Evolutionary conservation across 2,113 vertebrate genomes (phyloP).

Genomic region (Platichthys flesus): DNA sequence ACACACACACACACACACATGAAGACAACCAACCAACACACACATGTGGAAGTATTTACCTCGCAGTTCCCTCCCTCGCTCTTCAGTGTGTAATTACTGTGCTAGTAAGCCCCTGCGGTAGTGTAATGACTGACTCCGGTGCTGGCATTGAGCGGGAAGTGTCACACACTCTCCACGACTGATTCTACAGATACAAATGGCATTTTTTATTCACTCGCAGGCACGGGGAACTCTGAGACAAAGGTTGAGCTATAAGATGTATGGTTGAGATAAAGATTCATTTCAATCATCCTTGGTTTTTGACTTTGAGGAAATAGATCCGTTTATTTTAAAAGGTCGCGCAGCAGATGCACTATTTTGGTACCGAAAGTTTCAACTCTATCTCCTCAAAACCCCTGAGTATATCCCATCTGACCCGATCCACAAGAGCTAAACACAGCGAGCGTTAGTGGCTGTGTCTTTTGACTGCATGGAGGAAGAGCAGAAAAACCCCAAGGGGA

Average conservation of each 20-base stretch:
- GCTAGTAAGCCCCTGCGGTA: conserved; percentile 70
- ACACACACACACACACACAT: conserved; percentile 17
- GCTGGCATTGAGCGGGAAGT: conserved; percentile 48
- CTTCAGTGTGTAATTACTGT: conserved; percentile 72
- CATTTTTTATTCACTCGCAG: conserved; percentile 17
- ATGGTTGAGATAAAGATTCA: neutral
- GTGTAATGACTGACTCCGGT: conserved; percentile 64
- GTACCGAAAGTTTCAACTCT: neutral
- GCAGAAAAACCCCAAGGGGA: conserved; percentile 60
- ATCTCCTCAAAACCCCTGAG: too few relatives aligned
- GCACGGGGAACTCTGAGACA: neutral
- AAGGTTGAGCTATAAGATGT: neutral
- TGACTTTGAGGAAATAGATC: neutral
- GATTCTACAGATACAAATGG: conserved; percentile 5
- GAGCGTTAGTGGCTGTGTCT: neutral
- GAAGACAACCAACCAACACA: conserved; percentile 36
- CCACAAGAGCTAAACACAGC: neutral
- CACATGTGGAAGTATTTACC: conserved; percentile 80
- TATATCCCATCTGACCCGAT: neutral
- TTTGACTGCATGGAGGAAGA: conserved; percentile 32
- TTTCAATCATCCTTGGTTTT: neutral
- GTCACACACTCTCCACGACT: conserved; percentile 54
- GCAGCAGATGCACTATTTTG: neutral
- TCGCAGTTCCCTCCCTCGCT: conserved; percentile 49
- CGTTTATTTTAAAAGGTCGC: neutral